These are phyloP conservation scores for Andrena flavipes DNA, from an alignment of 2,888 invertebrate species.

Conservation along the genomic window DNA sequence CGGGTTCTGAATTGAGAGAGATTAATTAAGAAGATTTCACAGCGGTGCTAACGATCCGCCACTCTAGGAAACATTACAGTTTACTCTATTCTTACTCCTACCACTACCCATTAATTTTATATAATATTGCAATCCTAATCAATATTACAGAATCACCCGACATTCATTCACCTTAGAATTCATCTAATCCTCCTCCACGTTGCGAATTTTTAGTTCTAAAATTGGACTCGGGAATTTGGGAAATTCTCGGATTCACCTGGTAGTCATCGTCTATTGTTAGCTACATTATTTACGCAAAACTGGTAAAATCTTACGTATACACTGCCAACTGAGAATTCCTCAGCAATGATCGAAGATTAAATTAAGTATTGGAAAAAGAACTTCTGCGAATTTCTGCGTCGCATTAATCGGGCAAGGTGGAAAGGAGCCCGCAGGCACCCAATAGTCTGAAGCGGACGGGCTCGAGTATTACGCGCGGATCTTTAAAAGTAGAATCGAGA, in stretches of 20 bases:
- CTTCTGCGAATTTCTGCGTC: neutral
- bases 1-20: conserved; percentile 45
- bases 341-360: neutral
- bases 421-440: neutral
- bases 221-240: conserved; percentile 3
- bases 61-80: conserved; percentile 13
- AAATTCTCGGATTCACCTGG: neutral
- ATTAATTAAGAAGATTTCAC: conserved; percentile 47
- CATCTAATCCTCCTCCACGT: neutral
- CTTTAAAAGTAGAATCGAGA: conserved; percentile 56
- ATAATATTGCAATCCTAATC: neutral
- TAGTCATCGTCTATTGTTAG: conserved; percentile 24
- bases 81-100: conserved; percentile 1
- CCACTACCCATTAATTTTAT: neutral
- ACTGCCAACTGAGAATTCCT: neutral
- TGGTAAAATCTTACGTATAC: neutral
- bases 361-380: neutral
- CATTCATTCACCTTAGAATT: neutral
- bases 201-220: neutral
- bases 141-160: neutral
- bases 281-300: conserved; percentile 12
- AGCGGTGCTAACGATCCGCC: conserved; percentile 13
- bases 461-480: conserved; percentile 1
- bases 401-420: neutral
- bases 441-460: neutral